Conservation (phyloP, 2,888 invertebrate genomes). For the Ophioninae sp. region DNA sequence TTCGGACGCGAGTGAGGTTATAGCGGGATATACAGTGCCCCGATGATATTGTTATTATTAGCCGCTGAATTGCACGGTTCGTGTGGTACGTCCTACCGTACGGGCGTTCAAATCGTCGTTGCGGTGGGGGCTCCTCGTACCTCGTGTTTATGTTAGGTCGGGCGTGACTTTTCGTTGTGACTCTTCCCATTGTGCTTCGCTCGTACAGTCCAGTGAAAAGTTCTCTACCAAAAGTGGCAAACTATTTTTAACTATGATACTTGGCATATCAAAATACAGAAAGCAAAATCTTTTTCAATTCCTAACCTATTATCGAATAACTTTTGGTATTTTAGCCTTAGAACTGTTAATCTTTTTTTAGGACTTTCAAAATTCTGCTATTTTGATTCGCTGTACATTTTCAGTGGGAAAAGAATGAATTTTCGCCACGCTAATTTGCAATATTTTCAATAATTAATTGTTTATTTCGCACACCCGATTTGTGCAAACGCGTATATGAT, state of each 20-base stretch:
- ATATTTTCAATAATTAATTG: too few relatives aligned
- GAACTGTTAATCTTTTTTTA: background rate
- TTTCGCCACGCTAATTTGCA: too few relatives aligned
- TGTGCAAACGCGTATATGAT: too few relatives aligned
- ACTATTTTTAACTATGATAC: background rate
- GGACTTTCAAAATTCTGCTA: background rate
- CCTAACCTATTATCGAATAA: background rate
- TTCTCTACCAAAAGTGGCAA: background rate
- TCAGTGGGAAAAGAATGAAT: background rate
- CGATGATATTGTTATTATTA: background rate
- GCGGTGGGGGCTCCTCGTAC: slow-evolving; percentile 35
- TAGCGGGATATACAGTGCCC: slow-evolving; percentile 17
- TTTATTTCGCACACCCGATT: background rate
- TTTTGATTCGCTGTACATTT: background rate
- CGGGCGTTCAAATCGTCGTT: slow-evolving; percentile 32
- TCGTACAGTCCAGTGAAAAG: slow-evolving; percentile 19
- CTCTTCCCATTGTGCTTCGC: background rate
- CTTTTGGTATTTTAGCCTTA: background rate
- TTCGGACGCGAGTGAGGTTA: slow-evolving; percentile 29
- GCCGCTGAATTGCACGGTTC: background rate
- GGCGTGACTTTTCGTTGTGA: slow-evolving; percentile 53
- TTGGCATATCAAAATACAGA: background rate
- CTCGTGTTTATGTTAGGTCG: slow-evolving; percentile 60
- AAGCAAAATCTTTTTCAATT: background rate
- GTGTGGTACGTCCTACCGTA: background rate